phyloP scores from a whole-genome alignment of 2,113 vertebrate genomes.

The Hippocampus mohnikei region DNA sequence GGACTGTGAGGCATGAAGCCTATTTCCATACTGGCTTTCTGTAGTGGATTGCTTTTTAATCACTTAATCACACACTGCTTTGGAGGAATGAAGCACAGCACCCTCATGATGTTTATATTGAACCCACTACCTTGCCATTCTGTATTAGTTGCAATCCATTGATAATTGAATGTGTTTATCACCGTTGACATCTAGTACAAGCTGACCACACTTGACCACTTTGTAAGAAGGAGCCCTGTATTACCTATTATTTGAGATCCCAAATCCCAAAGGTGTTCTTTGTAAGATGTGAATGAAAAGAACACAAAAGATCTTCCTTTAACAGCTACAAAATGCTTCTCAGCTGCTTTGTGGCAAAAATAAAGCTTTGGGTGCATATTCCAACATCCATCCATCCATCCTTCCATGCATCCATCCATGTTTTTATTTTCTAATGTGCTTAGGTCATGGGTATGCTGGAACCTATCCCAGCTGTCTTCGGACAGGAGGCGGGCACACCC shows the following conservation, averaged over 20 bases:
- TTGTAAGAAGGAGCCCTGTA: slow-evolving; percentile 22
- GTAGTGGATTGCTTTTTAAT: slow-evolving; percentile 2
- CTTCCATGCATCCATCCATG: no score
- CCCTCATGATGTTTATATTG: slow-evolving; percentile 38
- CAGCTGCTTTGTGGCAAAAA: neutral
- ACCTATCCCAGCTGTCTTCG: no score
- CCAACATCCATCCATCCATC: no score
- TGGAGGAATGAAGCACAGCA: slow-evolving; percentile 18
- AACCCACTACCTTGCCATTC: slow-evolving; percentile 23
- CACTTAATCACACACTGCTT: neutral
- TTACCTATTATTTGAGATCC: slow-evolving; percentile 17
- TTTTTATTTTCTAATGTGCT: no score
- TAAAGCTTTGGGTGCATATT: neutral
- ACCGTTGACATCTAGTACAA: neutral
- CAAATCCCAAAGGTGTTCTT: slow-evolving; percentile 18
- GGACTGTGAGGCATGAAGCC: slow-evolving; percentile 18
- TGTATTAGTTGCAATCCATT: slow-evolving; percentile 26
- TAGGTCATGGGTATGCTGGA: no score
- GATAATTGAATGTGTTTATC: slow-evolving; percentile 44
- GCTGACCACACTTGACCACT: neutral
- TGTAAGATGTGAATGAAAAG: slow-evolving; percentile 15
- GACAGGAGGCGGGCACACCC: no score
- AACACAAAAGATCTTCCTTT: neutral
- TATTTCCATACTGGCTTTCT: slow-evolving; percentile 24
- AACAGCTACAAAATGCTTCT: neutral